Evolutionary conservation across 2,888 invertebrate species (phyloP), one percentile per base, ranked within the genome.

Genomic region (Drosophila parthenogenetica): DNA sequence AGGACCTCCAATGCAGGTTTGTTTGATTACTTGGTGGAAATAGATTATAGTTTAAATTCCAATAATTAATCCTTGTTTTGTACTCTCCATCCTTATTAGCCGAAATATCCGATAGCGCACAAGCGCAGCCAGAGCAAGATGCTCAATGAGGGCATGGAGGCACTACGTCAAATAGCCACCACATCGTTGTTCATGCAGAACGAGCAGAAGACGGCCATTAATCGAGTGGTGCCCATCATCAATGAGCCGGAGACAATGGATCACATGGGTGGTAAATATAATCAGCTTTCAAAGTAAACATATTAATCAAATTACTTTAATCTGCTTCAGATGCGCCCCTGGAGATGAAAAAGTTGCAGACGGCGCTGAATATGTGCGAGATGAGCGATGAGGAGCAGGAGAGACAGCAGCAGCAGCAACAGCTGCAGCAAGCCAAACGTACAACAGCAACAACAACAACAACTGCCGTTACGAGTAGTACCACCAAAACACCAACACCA

Each of bases 131-230:
- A 90, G 77, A 92, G 90, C 77, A 92, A 91, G 85, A 92, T 92
- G 92, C 85, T 92, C 7, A 92, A 92, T 68, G 92, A 92, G 80
- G 92, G 92, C 35, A 92, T 92, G 90, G 92, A 92, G 85, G 92
- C 92, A 60, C 80, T 92, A 35, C 90, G 92, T 25, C 92, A 93
- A 77, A 92, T 93, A 40, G 93, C 93, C 46, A 92, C 93, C 43
- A 93, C 93, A 46, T 93, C 93, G 51, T 81, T 93, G 71, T 93
- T 93, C 83, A 90, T 93, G 89, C 93, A 93, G 77, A 92, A 93
- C 80, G 93, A 93, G 71, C 92, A 93, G 77, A 92, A 91, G 68
- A 89, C 90, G 49, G 81, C 90, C 66, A 88, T 89, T 66, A 91
- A 91, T 88, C 90, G 91, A 16, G 90, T 91, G 65, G 91, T 91